These are phyloP conservation scores for Drosophila malerkotliana DNA, from an alignment of 1,140 invertebrate genomes.

Conservation along the genomic window DNA sequence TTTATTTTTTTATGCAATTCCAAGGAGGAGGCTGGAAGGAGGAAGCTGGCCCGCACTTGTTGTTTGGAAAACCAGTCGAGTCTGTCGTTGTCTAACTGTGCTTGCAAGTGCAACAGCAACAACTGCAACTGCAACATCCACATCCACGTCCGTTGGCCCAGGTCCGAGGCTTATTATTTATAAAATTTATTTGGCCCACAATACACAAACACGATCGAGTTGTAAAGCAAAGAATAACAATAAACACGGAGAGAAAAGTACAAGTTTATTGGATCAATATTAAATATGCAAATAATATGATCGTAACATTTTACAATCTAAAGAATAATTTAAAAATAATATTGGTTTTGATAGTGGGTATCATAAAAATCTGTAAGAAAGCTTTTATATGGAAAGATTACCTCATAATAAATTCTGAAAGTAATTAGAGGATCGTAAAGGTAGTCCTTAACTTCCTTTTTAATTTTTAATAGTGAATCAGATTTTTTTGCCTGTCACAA, in stretches of 20 bases:
- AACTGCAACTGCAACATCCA: slow-evolving; percentile 16
- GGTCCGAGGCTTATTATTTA: slow-evolving; percentile 69
- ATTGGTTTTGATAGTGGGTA: neutral
- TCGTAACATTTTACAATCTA: neutral
- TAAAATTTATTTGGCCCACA: slow-evolving; percentile 79
- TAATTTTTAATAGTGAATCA: neutral
- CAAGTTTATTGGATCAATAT: neutral
- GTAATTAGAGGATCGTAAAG: neutral
- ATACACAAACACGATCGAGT: slow-evolving; percentile 71
- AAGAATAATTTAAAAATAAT: neutral
- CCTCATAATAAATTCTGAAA: neutral
- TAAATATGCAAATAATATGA: neutral
- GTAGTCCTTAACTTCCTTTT: too few relatives aligned
- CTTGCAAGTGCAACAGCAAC: slow-evolving; percentile 63
- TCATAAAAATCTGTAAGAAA: neutral
- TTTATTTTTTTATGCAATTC: neutral
- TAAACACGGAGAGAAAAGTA: slow-evolving; percentile 1
- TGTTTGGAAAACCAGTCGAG: slow-evolving; percentile 72
- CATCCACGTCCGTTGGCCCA: slow-evolving; percentile 63
- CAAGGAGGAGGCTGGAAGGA: slow-evolving; percentile 47
- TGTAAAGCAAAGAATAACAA: slow-evolving; percentile 46
- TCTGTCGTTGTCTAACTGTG: slow-evolving; percentile 71
- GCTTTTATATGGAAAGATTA: neutral
- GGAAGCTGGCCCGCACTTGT: slow-evolving; percentile 72
- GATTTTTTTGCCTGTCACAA: neutral